Percentiles rank a stretch among this genome's conserved stretches.
These are phyloP conservation scores for Dynastes grantii DNA, from an alignment of 2,888 invertebrate genomes.

Conservation along the genomic window DNA sequence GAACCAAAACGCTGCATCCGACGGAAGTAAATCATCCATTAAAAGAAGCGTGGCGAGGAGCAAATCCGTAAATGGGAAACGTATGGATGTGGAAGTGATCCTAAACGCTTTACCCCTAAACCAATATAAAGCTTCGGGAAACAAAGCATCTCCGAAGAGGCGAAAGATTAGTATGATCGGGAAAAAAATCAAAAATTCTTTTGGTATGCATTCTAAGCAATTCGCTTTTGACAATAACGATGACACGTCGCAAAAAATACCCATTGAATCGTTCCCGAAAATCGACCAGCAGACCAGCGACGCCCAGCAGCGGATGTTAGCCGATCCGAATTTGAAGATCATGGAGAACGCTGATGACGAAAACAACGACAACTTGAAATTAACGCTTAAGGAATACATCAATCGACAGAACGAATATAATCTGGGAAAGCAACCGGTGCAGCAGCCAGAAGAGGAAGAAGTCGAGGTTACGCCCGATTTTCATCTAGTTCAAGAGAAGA, in stretches of 20 bases:
- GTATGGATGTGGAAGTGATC: constrained; percentile 31
- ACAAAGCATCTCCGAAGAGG: background rate
- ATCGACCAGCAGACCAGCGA: constrained; percentile 16
- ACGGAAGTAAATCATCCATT: constrained; percentile 7
- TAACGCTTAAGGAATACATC: constrained; percentile 48
- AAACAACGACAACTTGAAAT: constrained; percentile 48
- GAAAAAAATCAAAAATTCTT: background rate
- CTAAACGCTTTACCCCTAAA: constrained; percentile 9
- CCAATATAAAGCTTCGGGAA: background rate
- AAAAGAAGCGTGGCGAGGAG: background rate
- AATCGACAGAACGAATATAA: constrained; percentile 50
- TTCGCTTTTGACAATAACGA: background rate
- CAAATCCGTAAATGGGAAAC: constrained; percentile 6
- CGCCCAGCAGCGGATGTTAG: constrained; percentile 31
- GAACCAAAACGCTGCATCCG: constrained; percentile 5
- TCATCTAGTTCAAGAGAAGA: constrained; percentile 47
- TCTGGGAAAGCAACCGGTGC: constrained; percentile 28
- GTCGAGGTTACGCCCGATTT: constrained; percentile 41
- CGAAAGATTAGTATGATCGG: constrained; percentile 2
- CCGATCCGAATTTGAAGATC: constrained; percentile 47
- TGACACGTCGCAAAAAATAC: background rate
- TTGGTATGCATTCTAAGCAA: background rate
- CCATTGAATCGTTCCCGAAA: background rate
- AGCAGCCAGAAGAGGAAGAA: constrained; percentile 42
- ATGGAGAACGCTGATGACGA: constrained; percentile 49